Conservation (phyloP, 2,113 vertebrate genomes). For the Paedocypris sp. region DNA sequence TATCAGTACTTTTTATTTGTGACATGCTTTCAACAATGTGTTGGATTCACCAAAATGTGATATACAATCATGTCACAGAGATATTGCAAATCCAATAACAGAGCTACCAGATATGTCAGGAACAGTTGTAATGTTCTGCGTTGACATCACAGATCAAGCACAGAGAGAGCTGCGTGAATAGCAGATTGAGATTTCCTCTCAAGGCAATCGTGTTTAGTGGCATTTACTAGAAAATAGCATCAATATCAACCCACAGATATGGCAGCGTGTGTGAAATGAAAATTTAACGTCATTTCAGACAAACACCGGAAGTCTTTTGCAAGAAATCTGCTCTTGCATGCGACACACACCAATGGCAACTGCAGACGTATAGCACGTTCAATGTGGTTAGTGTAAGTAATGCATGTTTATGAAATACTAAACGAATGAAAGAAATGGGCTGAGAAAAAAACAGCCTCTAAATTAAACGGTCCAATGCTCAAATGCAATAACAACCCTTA, state of each 20-base stretch:
- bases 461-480: too few species aligned
- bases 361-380: too few species aligned
- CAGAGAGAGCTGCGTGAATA: slow-evolving; percentile 11
- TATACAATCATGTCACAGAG: background rate
- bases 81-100: slow-evolving; percentile 17
- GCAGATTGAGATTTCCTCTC: slow-evolving; percentile 20
- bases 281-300: background rate
- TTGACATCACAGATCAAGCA: slow-evolving; percentile 17
- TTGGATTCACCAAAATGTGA: background rate
- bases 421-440: too few species aligned
- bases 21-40: background rate
- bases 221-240: slow-evolving; percentile 15
- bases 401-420: background rate
- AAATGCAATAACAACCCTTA: too few species aligned
- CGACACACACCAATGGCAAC: too few species aligned
- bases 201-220: slow-evolving; percentile 6
- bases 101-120: slow-evolving; percentile 24
- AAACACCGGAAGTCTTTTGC: background rate
- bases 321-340: background rate
- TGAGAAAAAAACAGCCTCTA: too few species aligned
- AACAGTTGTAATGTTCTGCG: background rate
- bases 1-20: background rate
- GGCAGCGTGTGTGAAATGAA: slow-evolving; percentile 8
- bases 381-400: background rate
- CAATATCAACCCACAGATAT: slow-evolving; percentile 3